Evolutionary conservation across 2,113 vertebrate species (phyloP).

Genomic region (Siniperca chuatsi): DNA sequence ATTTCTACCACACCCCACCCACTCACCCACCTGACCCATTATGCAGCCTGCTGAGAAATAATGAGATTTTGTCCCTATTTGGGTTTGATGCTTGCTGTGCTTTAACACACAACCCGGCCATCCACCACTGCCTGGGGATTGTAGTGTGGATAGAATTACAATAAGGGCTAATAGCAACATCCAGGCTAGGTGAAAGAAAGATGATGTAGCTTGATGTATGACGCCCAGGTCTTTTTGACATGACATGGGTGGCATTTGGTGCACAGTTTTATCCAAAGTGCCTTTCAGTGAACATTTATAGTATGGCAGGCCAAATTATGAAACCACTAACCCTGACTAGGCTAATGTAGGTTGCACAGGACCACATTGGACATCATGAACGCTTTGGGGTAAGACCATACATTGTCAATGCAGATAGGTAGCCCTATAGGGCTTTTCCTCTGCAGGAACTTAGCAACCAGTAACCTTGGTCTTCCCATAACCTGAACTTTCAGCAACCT

Average conservation of each 20-base stretch:
- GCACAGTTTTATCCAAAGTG: neutral
- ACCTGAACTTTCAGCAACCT: neutral
- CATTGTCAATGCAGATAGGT: neutral
- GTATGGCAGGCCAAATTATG: neutral
- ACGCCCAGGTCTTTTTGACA: slow-evolving; percentile 5
- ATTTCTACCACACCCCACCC: neutral
- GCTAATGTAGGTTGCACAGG: neutral
- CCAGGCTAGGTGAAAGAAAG: slow-evolving; percentile 28
- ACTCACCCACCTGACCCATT: slow-evolving; percentile 65
- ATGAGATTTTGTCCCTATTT: slow-evolving; percentile 78
- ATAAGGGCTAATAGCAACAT: slow-evolving; percentile 59
- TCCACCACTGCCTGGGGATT: slow-evolving; percentile 59
- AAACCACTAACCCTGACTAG: neutral
- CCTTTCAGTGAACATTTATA: neutral
- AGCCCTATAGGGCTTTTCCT: neutral
- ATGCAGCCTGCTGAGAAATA: slow-evolving; percentile 74
- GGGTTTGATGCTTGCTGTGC: slow-evolving; percentile 63
- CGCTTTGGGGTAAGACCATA: neutral
- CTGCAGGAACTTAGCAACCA: neutral
- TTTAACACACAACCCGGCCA: slow-evolving; percentile 61
- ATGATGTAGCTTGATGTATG: slow-evolving; percentile 17
- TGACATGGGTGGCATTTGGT: neutral
- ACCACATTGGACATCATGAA: neutral
- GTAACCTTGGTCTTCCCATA: neutral
- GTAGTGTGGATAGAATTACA: slow-evolving; percentile 68